Evolutionary conservation across 2,888 invertebrate species (phyloP).

Genomic region (Drosophila sordidapex): DNA sequence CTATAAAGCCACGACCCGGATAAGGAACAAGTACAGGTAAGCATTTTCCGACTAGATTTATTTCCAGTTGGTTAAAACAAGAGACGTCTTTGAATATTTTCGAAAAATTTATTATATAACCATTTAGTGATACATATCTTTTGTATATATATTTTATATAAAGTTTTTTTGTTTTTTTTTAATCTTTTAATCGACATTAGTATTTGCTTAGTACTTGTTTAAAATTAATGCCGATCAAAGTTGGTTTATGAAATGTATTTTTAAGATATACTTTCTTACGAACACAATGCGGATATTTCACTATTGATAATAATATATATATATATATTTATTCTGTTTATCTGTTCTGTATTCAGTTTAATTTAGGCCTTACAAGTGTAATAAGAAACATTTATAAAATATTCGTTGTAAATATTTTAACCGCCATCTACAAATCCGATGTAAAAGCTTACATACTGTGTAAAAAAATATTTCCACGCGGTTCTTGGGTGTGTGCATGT

Average conservation of each 20-base stretch:
- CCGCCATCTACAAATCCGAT: slow-evolving; percentile 51
- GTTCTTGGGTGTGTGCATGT: slow-evolving; percentile 20
- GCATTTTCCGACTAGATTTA: neutral
- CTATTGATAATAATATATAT: slow-evolving; percentile 37
- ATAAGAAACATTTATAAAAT: slow-evolving; percentile 70
- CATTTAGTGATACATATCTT: slow-evolving; percentile 61
- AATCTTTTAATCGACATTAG: slow-evolving; percentile 43
- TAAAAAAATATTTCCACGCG: slow-evolving; percentile 66
- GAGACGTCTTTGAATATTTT: slow-evolving; percentile 25
- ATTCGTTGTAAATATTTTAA: slow-evolving; percentile 75
- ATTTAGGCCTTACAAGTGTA: slow-evolving; percentile 36
- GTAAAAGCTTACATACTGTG: slow-evolving; percentile 59
- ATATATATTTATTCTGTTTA: slow-evolving; percentile 2
- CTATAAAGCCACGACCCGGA: neutral
- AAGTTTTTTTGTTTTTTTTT: slow-evolving; percentile 17
- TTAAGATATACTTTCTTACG: slow-evolving; percentile 61
- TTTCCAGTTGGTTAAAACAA: neutral
- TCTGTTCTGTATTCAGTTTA: slow-evolving; percentile 17
- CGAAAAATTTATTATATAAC: slow-evolving; percentile 70
- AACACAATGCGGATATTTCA: slow-evolving; percentile 74
- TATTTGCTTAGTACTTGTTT: slow-evolving; percentile 41
- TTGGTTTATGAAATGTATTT: slow-evolving; percentile 58
- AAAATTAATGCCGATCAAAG: slow-evolving; percentile 57
- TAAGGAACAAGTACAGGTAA: neutral
- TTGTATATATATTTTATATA: slow-evolving; percentile 51